These are phyloP conservation scores for Smithornis capensis DNA, from an alignment of 2,113 vertebrate genomes.

Conservation along the genomic window DNA sequence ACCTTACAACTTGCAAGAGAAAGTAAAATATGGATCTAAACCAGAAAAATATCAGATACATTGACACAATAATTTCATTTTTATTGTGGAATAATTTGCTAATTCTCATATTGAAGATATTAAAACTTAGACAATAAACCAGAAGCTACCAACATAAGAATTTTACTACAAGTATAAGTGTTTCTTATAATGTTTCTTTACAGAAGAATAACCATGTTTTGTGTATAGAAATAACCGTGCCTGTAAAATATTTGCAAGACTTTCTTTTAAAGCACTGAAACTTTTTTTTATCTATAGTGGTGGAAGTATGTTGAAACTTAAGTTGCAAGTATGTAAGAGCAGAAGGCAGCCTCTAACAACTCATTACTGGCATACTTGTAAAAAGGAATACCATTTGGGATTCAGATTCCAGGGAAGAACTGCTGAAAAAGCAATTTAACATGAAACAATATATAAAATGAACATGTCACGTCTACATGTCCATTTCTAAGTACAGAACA, in stretches of 20 bases:
- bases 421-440: neutral
- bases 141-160: neutral
- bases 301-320: neutral
- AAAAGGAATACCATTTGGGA: neutral
- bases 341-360: neutral
- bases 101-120: neutral
- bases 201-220: neutral
- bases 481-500: neutral
- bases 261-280: neutral
- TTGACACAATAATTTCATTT: neutral
- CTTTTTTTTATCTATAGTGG: neutral
- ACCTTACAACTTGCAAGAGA: neutral
- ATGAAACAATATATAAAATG: neutral
- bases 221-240: neutral
- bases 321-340: neutral
- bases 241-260: neutral
- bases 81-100: neutral
- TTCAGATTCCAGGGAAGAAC: neutral
- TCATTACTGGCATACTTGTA: neutral
- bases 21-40: neutral
- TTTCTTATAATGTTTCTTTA: neutral
- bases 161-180: neutral
- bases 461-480: neutral
- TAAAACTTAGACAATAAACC: neutral
- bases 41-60: neutral